These are phyloP conservation scores for Caenorhabditis zanzibari DNA, from an alignment of 2,888 invertebrate species.

Conservation along the genomic window DNA sequence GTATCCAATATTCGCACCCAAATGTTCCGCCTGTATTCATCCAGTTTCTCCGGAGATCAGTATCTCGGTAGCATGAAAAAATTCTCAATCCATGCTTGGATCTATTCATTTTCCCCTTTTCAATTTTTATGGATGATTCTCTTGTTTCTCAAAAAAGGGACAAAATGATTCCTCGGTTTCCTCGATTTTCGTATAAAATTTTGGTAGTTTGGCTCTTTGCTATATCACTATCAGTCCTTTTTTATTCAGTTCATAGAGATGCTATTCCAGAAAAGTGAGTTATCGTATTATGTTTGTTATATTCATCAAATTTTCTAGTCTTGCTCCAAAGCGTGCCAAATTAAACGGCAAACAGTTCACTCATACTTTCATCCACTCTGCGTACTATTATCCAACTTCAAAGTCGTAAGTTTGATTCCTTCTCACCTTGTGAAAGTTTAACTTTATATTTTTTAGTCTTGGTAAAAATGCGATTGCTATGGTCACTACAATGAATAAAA, in stretches of 20 bases:
- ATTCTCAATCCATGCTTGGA: slow-evolving; percentile 6
- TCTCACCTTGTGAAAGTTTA: neutral
- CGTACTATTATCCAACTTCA: slow-evolving; percentile 45
- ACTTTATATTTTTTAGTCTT: slow-evolving; percentile 16
- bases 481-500: slow-evolving; percentile 58
- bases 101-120: neutral
- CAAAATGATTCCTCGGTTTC: slow-evolving; percentile 26
- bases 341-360: slow-evolving; percentile 16
- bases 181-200: slow-evolving; percentile 13
- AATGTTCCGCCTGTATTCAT: slow-evolving; percentile 12
- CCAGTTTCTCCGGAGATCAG: slow-evolving; percentile 2
- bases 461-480: slow-evolving; percentile 47
- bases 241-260: neutral
- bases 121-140: neutral
- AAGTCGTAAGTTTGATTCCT: slow-evolving; percentile 30
- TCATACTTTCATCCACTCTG: slow-evolving; percentile 47
- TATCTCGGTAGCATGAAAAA: slow-evolving; percentile 22
- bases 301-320: neutral
- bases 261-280: neutral
- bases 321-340: neutral
- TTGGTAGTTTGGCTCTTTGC: neutral
- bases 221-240: neutral
- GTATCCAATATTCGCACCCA: neutral
- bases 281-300: neutral
- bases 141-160: neutral